These are phyloP conservation scores for Microchrysa polita DNA, from an alignment of 2,888 invertebrate species.

Conservation along the genomic window DNA sequence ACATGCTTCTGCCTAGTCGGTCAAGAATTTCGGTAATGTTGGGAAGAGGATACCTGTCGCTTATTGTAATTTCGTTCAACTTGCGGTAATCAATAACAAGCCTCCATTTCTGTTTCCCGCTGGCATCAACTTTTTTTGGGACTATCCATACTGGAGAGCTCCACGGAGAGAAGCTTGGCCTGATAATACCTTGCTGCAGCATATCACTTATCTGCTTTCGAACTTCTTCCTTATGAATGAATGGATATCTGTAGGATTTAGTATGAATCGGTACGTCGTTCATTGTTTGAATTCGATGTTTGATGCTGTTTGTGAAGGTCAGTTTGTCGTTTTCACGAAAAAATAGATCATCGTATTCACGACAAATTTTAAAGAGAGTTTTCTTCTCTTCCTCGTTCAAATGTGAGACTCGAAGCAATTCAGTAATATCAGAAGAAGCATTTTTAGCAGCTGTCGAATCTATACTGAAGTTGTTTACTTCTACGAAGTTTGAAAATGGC, in stretches of 20 bases:
- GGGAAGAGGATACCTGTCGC: conserved; percentile 53
- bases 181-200: conserved; percentile 50
- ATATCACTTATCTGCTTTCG: conserved; percentile 45
- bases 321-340: conserved; percentile 20
- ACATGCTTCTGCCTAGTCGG: conserved; percentile 54
- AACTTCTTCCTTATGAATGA: conserved; percentile 32
- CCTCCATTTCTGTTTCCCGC: conserved; percentile 51
- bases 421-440: too few relatives aligned
- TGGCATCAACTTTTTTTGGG: conserved; percentile 38
- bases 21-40: conserved; percentile 56
- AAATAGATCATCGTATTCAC: conserved; percentile 1
- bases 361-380: conserved; percentile 3
- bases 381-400: conserved; percentile 1
- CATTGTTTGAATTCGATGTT: conserved; percentile 49
- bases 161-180: conserved; percentile 50
- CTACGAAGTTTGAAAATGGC: conserved; percentile 1
- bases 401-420: too few relatives aligned
- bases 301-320: conserved; percentile 49
- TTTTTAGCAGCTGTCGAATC: too few relatives aligned
- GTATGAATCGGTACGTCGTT: neutral
- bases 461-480: conserved; percentile 16
- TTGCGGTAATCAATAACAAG: conserved; percentile 53
- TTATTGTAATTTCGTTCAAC: conserved; percentile 52
- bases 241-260: neutral
- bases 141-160: neutral